Conservation (phyloP, 2,797 vertebrate genomes). For the Lycodopsis pacificus region DNA sequence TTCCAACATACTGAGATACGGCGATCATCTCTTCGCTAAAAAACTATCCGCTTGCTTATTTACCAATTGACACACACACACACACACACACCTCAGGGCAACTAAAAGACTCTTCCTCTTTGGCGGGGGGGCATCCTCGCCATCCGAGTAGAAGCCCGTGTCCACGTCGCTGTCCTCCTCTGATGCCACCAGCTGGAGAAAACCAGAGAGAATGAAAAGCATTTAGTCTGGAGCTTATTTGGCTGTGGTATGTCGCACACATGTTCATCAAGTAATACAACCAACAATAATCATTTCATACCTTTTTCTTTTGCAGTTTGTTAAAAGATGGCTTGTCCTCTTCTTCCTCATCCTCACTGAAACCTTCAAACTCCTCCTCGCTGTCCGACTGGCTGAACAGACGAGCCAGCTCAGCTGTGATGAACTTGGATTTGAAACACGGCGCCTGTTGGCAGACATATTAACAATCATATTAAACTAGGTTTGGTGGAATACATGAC, state of each 20-base stretch:
- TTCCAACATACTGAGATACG: background rate
- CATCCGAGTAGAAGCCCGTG: slow-evolving; percentile 82
- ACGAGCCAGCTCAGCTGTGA: slow-evolving; percentile 87
- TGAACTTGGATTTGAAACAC: slow-evolving; percentile 84
- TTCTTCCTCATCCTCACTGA: slow-evolving; percentile 80
- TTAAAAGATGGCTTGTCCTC: slow-evolving; percentile 35
- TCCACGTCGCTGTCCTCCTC: slow-evolving; percentile 79
- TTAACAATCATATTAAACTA: background rate
- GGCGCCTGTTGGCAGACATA: slow-evolving; percentile 72
- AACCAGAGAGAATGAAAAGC: background rate
- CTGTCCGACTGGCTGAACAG: slow-evolving; percentile 93
- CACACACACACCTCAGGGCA: slow-evolving; percentile 81
- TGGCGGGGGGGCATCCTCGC: slow-evolving; percentile 70
- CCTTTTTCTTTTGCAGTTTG: slow-evolving; percentile 70
- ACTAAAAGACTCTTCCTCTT: slow-evolving; percentile 89
- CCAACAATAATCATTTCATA: slow-evolving; percentile 37
- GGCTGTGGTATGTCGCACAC: background rate
- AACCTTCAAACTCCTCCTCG: slow-evolving; percentile 92
- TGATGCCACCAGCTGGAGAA: slow-evolving; percentile 72
- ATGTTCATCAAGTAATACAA: background rate
- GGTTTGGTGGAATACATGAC: background rate
- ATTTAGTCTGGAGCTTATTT: background rate
- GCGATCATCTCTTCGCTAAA: background rate
- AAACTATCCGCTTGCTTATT: background rate
- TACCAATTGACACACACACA: background rate